Base-by-base conservation (phyloP, 2,113 vertebrate species). In the Danionella cerebrum region DNA sequence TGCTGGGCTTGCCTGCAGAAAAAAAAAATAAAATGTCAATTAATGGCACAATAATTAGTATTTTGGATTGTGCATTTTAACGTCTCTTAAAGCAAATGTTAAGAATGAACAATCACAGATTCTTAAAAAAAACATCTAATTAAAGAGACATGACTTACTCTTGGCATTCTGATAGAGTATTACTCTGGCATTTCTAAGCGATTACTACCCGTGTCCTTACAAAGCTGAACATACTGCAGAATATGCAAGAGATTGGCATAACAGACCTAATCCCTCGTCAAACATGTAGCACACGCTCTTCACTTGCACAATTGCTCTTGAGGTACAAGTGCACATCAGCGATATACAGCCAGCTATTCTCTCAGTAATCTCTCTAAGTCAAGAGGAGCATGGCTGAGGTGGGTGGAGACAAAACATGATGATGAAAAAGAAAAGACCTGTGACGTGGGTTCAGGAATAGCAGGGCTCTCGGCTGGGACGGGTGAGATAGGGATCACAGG, bases 1-100 rank as follows among this genome's bases (percentile, higher is more conserved):
- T 80, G 95, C 93, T 38, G 96, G 94, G 82, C 97, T 98, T 82
- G 93, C 95, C 96, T 99, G 87, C 41, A 87, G 87, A 67, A 78
- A 44, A 78, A 54, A 82, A 36, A 31, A 53, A 24, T 2, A 39
- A 47, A 50, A 22, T n/a, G n/a, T n/a, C n/a, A n/a, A n/a, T n/a
- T n/a, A n/a, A n/a, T n/a, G n/a, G n/a, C n/a, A n/a, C n/a, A n/a
- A n/a, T n/a, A n/a, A n/a, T n/a, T n/a, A n/a, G n/a, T n/a, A n/a
- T n/a, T n/a, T n/a, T n/a, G n/a, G n/a, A n/a, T n/a, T n/a, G n/a
- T n/a, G n/a, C n/a, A n/a, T n/a, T n/a, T n/a, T n/a, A n/a, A n/a
- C n/a, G n/a, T n/a, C n/a, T n/a, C n/a, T n/a, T n/a, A n/a, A n/a
- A n/a, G n/a, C n/a, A n/a, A n/a, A n/a, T n/a, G n/a, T n/a, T n/a